Evolutionary conservation across 37 sponge, comb jelly and placozoan species (phyloP).

Genomic region (Theonella swinhoei): DNA sequence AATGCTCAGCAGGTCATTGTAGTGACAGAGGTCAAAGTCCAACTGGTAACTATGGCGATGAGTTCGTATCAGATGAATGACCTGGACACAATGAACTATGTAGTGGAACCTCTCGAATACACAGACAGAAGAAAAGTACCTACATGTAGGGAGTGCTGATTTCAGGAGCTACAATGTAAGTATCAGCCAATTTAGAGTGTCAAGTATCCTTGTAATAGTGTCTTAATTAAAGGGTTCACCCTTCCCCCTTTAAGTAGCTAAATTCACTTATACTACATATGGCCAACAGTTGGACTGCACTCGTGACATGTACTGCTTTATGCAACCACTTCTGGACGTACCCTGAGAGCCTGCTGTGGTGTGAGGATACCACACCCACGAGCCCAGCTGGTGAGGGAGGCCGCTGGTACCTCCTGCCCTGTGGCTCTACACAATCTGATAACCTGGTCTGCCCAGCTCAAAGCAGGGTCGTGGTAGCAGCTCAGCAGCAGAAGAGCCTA

Average conservation of each 20-base stretch:
- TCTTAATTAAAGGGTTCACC: too few relatives aligned
- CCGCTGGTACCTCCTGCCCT: conserved; percentile 1
- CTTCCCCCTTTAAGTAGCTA: too few relatives aligned
- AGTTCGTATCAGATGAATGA: background rate
- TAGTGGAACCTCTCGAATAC: too few relatives aligned
- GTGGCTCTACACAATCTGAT: background rate
- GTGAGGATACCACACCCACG: background rate
- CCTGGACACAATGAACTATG: background rate
- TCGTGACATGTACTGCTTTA: too few relatives aligned
- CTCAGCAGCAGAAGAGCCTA: background rate
- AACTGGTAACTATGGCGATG: background rate
- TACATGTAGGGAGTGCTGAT: too few relatives aligned
- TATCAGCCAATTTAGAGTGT: too few relatives aligned
- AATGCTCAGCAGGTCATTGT: background rate
- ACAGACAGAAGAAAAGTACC: too few relatives aligned
- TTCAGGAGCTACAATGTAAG: too few relatives aligned
- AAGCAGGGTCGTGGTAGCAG: background rate
- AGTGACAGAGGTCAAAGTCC: background rate
- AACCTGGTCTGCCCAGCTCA: background rate
- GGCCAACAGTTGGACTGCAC: too few relatives aligned
- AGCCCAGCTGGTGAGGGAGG: conserved; percentile 36
- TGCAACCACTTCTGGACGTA: too few relatives aligned
- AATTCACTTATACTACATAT: too few relatives aligned
- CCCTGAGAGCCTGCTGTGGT: background rate
- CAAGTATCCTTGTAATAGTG: too few relatives aligned